phyloP scores from a whole-genome alignment of 2,888 invertebrate species.

The Tiphia femorata region DNA sequence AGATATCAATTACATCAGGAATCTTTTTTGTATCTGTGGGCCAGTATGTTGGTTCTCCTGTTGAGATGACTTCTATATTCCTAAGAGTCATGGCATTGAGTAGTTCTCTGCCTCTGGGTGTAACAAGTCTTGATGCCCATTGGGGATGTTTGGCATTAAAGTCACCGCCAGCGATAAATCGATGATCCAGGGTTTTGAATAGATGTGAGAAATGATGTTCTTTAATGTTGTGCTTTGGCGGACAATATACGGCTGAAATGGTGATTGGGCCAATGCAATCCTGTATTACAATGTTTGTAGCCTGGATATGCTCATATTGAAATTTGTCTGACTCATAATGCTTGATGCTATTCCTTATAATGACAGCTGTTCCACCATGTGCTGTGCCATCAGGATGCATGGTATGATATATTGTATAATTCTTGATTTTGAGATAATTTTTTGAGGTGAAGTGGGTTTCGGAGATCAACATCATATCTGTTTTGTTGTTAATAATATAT shows the following conservation, averaged over 20 bases:
- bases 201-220: background rate
- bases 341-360: background rate
- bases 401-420: background rate
- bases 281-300: background rate
- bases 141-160: conserved; percentile 19
- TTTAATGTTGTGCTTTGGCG: background rate
- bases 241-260: background rate
- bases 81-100: conserved; percentile 4
- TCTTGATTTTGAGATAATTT: background rate
- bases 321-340: background rate
- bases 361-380: background rate
- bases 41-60: conserved; percentile 46
- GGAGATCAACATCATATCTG: conserved; percentile 15
- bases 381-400: background rate
- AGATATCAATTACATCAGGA: conserved; percentile 36
- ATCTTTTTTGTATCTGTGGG: conserved; percentile 34
- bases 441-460: conserved; percentile 34
- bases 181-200: background rate
- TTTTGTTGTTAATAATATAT: too few species aligned
- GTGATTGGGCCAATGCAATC: background rate
- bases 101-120: conserved; percentile 20
- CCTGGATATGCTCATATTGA: background rate
- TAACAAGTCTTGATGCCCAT: conserved; percentile 37
- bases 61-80: conserved; percentile 14
- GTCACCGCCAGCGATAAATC: background rate